Base-by-base conservation (phyloP, 2,888 invertebrate species). In the Sphaeridia pumilis region DNA sequence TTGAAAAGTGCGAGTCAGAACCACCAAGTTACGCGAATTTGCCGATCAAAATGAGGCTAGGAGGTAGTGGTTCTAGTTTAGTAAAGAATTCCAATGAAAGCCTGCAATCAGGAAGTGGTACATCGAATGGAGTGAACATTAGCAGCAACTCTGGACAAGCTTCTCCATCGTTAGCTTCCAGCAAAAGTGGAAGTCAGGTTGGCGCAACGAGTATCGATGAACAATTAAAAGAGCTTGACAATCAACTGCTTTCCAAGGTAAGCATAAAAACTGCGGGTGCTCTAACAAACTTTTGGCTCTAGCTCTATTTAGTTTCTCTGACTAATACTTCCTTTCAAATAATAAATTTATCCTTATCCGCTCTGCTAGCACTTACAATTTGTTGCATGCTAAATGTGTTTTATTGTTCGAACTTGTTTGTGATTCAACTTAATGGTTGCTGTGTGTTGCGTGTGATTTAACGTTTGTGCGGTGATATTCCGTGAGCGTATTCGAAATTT, bases 171-270 rank as follows among this genome's bases (percentile, higher is more conserved):
- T 55, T 56, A n/a, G 52, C 54, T 1, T 26, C 31, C 2, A 38
- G 26, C 17, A 38, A 10, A 7, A 47, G 49, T 41, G 57, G 58
- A n/a, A 59, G 59, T 25, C 60, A 58, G 24, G 52, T 55, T 1
- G 58, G 57, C 41, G 53, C 58, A 1, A 60, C 60, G 46, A 63
- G 61, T 34, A 75, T 85, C 66, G 85, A 85, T 70, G 82, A 82
- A 71, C 84, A 85, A 71, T 75, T 86, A 65, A 85, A 85, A 69
- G 84, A 84, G 71, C 77, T 86, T 65, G 85, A 86, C 73, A 84
- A 83, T 59, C 84, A 85, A 61, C 75, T 83, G 66, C 79, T 80
- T 70, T 78, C 79, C 54, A 79, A 80, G 70, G 79, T 83, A 68
- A 38, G 38, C 17, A 5, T n/a, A n/a, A n/a, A n/a, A n/a, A n/a